These are phyloP conservation scores for Sinocyclocheilus anophthalmus DNA, from an alignment of 2,113 vertebrate species.

Conservation along the genomic window DNA sequence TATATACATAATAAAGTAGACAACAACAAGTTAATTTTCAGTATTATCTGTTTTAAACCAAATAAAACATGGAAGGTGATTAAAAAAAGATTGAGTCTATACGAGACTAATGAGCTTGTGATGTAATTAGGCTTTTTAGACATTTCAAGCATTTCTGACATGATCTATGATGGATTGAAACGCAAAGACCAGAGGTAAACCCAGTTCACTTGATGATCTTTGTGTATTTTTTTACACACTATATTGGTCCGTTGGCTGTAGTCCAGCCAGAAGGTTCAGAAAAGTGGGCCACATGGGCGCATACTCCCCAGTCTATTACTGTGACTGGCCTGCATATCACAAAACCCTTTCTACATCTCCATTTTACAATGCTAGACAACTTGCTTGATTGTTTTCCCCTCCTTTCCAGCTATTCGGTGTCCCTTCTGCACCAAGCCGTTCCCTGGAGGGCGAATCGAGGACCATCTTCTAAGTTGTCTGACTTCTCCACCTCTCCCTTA, in stretches of 20 bases:
- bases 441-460: conserved; percentile 77
- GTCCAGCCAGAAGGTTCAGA: conserved; percentile 51
- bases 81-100: not conserved
- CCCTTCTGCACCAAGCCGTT: conserved; percentile 80
- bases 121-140: conserved; percentile 1
- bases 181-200: not conserved
- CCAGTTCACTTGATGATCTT: not conserved
- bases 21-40: not conserved
- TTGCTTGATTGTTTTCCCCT: not conserved
- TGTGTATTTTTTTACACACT: conserved; percentile 15
- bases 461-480: conserved; percentile 81
- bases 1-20: not conserved
- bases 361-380: not conserved
- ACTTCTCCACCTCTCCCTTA: conserved; percentile 78
- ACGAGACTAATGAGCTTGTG: not conserved
- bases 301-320: not conserved
- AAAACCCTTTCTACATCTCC: not conserved
- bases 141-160: conserved; percentile 4
- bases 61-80: not conserved
- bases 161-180: conserved; percentile 4
- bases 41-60: not conserved
- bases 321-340: not conserved
- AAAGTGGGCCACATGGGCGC: conserved; percentile 61
- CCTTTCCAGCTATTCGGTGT: conserved; percentile 75
- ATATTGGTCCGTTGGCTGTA: conserved; percentile 68